Evolutionary conservation across 2,888 invertebrate species (phyloP).

Genomic region (Eucriotettix oculatus): DNA sequence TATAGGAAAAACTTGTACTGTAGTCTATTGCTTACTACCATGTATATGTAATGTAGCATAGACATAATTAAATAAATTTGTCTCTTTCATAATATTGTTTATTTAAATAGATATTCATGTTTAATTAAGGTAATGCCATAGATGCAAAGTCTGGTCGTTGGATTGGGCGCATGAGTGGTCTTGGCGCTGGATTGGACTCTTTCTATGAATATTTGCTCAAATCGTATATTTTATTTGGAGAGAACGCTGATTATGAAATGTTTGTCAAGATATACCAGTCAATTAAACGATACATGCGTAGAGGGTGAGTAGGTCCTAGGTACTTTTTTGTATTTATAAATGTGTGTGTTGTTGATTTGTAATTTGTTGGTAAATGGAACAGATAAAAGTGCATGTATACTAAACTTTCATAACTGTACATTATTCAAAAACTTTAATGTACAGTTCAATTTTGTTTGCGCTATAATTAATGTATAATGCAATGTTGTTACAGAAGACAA

Average conservation of each 20-base stretch:
- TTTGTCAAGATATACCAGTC: conserved; percentile 37
- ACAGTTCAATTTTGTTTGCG: no score
- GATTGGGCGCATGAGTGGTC: conserved; percentile 36
- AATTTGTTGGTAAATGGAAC: no score
- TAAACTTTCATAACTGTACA: no score
- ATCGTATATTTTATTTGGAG: conserved; percentile 41
- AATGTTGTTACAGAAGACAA: conserved; percentile 22
- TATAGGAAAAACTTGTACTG: no score
- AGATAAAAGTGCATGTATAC: no score
- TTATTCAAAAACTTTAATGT: no score
- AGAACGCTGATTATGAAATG: conserved; percentile 33
- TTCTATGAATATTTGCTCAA: conserved; percentile 45
- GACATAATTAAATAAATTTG: no score
- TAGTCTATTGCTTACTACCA: no score
- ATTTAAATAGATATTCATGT: no score
- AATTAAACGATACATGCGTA: conserved; percentile 36
- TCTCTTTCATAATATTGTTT: no score
- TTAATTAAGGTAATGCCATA: conserved; percentile 34
- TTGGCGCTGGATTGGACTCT: conserved; percentile 44
- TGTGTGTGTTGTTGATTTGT: not conserved
- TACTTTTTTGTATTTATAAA: not conserved
- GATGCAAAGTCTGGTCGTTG: conserved; percentile 44
- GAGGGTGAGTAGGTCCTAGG: conserved; percentile 27
- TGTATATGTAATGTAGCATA: no score
- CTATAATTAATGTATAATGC: no score